Evolutionary conservation across 2,113 vertebrate species (phyloP), one percentile per base, ranked within the genome.

Genomic region (Microcebus ravelobensis): DNA sequence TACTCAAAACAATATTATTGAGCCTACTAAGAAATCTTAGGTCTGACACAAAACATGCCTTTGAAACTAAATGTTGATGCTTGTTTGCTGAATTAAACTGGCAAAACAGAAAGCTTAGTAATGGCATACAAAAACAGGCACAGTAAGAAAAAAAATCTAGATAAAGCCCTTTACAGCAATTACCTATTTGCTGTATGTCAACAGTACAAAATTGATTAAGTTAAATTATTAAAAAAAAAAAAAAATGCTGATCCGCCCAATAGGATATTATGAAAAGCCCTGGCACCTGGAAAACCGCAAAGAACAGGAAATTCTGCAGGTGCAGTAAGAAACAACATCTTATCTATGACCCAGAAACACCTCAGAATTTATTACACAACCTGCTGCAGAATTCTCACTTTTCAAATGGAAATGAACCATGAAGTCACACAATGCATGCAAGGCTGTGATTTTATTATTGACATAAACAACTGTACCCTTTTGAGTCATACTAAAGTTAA

Each of bases 261-360:
- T 23, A 88, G 2, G 0, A 80, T 18, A 1, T 8, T 76, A 68
- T 79, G 55, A 85, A 95, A 97, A 79, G 0, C 23, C 73, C 42
- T 68, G 50, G 74, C 76, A 97, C 90, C 34, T 94, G 87, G 74
- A 74, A 96, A 82, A 97, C 81, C 83, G 77, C 95, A 96, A 82
- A 93, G 84, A 95, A 36, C 8, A 94, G 74, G 77, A 93, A 87
- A 86, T 73, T 73, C 74, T 96, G 79, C 94, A 97, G 92, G 92
- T 97, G 82, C 79, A 90, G 48, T 92, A 92, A 95, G 76, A 95
- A 97, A 90, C 80, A 96, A 82, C 39, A 94, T 86, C 76, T 88
- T 77, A 90, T 81, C 94, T 57, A 96, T 94, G 88, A 98, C 95
- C 97, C 93, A 96, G 97, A 97, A 97, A 91, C 8, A 20, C 85